Evolutionary conservation across 2,888 invertebrate species (phyloP), one percentile per base, ranked within the genome.

Genomic region (Agrotis exclamationis): DNA sequence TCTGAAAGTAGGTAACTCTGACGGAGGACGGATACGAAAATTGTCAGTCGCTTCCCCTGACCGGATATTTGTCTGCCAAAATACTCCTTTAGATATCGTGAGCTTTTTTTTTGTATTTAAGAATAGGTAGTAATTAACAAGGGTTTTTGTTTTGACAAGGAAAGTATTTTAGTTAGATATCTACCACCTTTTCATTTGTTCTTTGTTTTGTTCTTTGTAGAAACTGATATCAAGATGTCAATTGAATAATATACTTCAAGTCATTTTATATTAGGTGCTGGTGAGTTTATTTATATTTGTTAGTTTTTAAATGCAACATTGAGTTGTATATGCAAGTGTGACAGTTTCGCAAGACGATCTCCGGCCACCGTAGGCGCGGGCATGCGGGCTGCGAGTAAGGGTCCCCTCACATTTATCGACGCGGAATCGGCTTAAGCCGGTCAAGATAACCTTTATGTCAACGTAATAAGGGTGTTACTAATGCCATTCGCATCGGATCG

Each of bases 1-100:
- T 70, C n/a, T 44, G 11, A 9, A 20, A 13, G 45, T 22, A 44
- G 14, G 11, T 22, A 47, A 47, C 22, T 47, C 33, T 1, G n/a
- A 28, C 16, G 47, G 48, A 51, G 7, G 39, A 13, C n/a, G 54
- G 24, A 57, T 57, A 28, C 18, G 7, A 62, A 72, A 51, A 79
- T 73, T 79, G 28, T 13, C 4, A 13, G 20, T 48, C n/a, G 47
- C 24, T 63, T 79, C 24, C n/a, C 0, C 9, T 11, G 39, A 44
- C 66, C 80, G 47, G 56, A 74, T 60, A 76, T 76, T 76, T 47
- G 45, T 33, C n/a, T 44, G 59, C 24, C 24, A 56, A 60, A 75
- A 47, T 47, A 53, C 45, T 45, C 16, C 16, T 79, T 74, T 24
- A 50, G 13, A 59, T 48, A 6, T 71, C 28, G 70, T 28, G 18